Evolutionary conservation across 2,113 vertebrate genomes (phyloP), one percentile per base, ranked within the genome.

Genomic region (Pelvicachromis taeniatus): DNA sequence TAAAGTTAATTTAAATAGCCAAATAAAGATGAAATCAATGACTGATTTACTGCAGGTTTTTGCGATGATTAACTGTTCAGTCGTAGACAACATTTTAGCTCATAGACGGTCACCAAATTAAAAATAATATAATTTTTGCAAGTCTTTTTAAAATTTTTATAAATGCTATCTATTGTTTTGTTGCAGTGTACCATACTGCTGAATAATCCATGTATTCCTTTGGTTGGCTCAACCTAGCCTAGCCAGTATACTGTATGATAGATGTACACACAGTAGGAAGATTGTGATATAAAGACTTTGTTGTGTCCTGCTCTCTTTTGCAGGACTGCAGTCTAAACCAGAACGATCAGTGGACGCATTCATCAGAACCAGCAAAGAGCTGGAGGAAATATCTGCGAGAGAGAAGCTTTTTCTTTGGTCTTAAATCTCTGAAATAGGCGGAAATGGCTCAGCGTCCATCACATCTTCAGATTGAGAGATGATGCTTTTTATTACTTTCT

Each of bases 331-430:
- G 3, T 95, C 94, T 80, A 90, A 95, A 93, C 92, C 96, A 90
- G 95, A 96, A 75, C 85, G 63, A 14, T 97, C 96, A 3, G 75
- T 95, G 80, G 84, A 81, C 21, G 89, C 80, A 90, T 96, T 97
- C 83, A 77, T 96, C 95, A 92, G 95, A 80, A 89, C 89, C 73
- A 97, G 96, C 81, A 92, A 93, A 83, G 94, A 92, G 78, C 95
- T 98, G 89, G 95, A 78, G 79, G 95, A 91, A 91, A 91, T 97
- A 61, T 79, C 97, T 90, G 96, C 97, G 84, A 86, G 91, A 84
- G 48, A 70, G 52, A 65, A 38, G 61, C 79, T 77, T 87, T 75
- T 91, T 85, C 85, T 85, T 90, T 84, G 81, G 55, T 88, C 77
- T 38, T 89, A 88, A 90, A 93, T 94, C 90, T 93, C 84, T 75